Evolutionary conservation across 1,140 invertebrate species (phyloP).

Genomic region (Neodiprion fabricii): DNA sequence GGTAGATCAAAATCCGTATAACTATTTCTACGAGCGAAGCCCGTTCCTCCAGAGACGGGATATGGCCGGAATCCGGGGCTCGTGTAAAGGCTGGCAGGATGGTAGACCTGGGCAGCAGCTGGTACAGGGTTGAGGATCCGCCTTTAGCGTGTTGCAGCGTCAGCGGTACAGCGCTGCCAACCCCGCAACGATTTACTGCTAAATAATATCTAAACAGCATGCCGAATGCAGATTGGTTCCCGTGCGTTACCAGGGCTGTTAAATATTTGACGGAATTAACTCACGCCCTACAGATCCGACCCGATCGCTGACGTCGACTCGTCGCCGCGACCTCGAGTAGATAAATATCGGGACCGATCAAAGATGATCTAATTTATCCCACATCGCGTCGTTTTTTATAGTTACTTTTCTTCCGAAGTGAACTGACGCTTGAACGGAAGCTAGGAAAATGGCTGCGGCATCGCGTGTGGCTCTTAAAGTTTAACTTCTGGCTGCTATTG

Average conservation of each 20-base stretch:
- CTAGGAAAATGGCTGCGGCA: too few species aligned
- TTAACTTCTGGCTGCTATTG: too few species aligned
- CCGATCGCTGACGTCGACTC: too few species aligned
- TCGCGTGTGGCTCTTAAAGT: too few species aligned
- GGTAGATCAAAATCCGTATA: slow-evolving; percentile 2
- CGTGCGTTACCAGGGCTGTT: not conserved
- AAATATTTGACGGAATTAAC: slow-evolving; percentile 5
- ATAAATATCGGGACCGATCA: too few species aligned
- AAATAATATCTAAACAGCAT: slow-evolving; percentile 57
- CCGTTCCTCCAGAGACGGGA: not conserved
- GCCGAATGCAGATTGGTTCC: slow-evolving; percentile 4
- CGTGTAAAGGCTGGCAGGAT: not conserved
- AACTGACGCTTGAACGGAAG: too few species aligned
- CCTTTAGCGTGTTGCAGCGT: slow-evolving; percentile 58
- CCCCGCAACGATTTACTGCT: slow-evolving; percentile 52
- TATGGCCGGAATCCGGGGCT: not conserved
- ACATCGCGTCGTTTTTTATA: too few species aligned
- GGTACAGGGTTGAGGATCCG: slow-evolving; percentile 48
- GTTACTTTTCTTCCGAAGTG: too few species aligned
- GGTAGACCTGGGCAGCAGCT: slow-evolving; percentile 10
- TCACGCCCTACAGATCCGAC: too few species aligned
- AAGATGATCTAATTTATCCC: too few species aligned
- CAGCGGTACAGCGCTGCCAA: slow-evolving; percentile 51
- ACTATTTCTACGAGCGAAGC: not conserved
- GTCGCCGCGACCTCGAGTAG: too few species aligned